phyloP scores from a whole-genome alignment of 2,888 invertebrate genomes.

The Caenorhabditis japonica region DNA sequence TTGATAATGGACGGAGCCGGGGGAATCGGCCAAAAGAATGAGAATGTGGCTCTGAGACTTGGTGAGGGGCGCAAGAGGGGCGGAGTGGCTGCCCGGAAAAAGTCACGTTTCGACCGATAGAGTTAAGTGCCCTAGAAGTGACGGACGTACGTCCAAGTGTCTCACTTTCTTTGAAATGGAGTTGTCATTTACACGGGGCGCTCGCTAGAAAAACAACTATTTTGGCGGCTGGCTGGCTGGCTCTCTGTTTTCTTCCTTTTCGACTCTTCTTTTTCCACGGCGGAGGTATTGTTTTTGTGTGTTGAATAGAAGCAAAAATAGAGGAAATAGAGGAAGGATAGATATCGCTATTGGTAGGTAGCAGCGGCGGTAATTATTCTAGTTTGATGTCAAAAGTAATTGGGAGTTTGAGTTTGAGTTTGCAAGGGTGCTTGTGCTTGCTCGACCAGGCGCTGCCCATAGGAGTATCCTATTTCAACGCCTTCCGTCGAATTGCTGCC shows the following conservation, averaged over 20 bases:
- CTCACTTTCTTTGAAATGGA: constrained; percentile 11
- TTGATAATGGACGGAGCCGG: constrained; percentile 32
- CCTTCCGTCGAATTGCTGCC: constrained; percentile 8
- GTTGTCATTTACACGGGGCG: constrained; percentile 23
- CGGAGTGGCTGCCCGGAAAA: constrained; percentile 29
- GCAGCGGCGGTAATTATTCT: constrained; percentile 3
- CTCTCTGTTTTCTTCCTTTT: constrained; percentile 9
- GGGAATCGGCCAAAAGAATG: constrained; percentile 12
- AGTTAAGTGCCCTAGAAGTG: constrained; percentile 39
- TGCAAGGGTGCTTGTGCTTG: constrained; percentile 3
- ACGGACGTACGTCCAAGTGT: constrained; percentile 33
- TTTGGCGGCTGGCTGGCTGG: not conserved
- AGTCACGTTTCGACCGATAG: constrained; percentile 43
- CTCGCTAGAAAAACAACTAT: constrained; percentile 16
- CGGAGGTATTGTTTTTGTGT: constrained; percentile 6
- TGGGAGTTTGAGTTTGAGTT: not conserved
- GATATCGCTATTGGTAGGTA: not conserved
- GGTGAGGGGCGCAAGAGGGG: constrained; percentile 32
- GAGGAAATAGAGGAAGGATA: not conserved
- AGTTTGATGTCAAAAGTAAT: constrained; percentile 6
- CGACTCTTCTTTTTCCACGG: constrained; percentile 4
- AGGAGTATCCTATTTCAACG: constrained; percentile 33
- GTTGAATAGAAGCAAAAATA: not conserved
- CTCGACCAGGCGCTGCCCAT: constrained; percentile 14
- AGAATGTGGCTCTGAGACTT: constrained; percentile 1